These are phyloP conservation scores for Vireo griseus DNA, from an alignment of 2,797 vertebrate species.

Conservation along the genomic window DNA sequence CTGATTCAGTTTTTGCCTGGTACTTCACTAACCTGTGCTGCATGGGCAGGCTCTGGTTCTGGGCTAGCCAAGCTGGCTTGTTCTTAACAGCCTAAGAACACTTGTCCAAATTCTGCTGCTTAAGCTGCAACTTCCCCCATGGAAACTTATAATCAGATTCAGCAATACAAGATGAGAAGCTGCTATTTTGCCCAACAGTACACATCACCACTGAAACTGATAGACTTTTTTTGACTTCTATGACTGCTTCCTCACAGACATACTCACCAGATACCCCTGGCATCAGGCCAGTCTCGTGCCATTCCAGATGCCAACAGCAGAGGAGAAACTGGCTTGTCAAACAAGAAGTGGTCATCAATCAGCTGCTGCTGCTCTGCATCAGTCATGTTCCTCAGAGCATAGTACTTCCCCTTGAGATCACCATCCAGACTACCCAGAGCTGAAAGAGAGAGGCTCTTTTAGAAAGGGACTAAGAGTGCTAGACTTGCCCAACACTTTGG, in stretches of 20 bases:
- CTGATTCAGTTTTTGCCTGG: neutral
- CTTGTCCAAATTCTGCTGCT: neutral
- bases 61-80: neutral
- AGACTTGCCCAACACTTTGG: neutral
- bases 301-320: constrained; percentile 93
- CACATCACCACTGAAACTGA: neutral
- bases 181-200: neutral
- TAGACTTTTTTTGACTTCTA: neutral
- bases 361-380: constrained; percentile 93
- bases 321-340: constrained; percentile 94
- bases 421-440: constrained; percentile 86
- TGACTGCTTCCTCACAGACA: neutral
- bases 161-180: neutral
- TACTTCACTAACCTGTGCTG: neutral
- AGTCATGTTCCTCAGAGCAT: constrained; percentile 90
- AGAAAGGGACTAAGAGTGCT: neutral
- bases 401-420: constrained; percentile 93
- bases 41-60: neutral
- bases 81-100: neutral
- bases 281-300: constrained; percentile 95
- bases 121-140: neutral
- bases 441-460: constrained; percentile 47
- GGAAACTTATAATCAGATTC: neutral
- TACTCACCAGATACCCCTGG: constrained; percentile 90
- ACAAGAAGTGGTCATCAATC: constrained; percentile 96